Conservation (phyloP, 2,797 vertebrate species). For the Telmatherina bonti region DNA sequence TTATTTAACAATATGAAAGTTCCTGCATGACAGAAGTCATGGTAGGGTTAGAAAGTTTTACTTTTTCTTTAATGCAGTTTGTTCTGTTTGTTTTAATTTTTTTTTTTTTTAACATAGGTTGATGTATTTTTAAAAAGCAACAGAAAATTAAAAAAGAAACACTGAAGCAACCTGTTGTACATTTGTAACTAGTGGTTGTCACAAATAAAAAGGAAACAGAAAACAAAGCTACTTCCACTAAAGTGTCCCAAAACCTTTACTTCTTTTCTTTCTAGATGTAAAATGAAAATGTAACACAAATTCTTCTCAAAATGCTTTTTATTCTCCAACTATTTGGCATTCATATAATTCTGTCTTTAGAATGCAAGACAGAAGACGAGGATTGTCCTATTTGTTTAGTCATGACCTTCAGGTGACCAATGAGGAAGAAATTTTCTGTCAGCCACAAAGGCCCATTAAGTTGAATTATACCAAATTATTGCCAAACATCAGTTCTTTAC, state of each 20-base stretch:
- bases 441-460: neutral
- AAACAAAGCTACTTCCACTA: neutral
- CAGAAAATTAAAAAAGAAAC: too few species aligned
- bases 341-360: conserved; percentile 6
- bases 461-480: conserved; percentile 7
- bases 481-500: neutral
- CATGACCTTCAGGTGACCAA: neutral
- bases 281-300: neutral
- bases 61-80: too few species aligned
- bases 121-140: too few species aligned
- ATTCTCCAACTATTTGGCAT: conserved; percentile 45
- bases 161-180: too few species aligned
- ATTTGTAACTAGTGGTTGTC: too few species aligned
- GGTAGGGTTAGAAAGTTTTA: too few species aligned
- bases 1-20: too few species aligned
- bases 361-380: neutral
- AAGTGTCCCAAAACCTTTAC: neutral
- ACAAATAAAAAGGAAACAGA: too few species aligned
- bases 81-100: too few species aligned
- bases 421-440: neutral
- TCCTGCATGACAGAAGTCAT: too few species aligned
- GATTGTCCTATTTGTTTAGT: conserved; percentile 1
- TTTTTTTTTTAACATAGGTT: too few species aligned
- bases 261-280: conserved; percentile 4
- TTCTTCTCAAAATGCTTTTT: conserved; percentile 49